Evolutionary conservation across 2,888 invertebrate genomes (phyloP), one percentile per base, ranked within the genome.

Genomic region (Nymphalis polychloros): DNA sequence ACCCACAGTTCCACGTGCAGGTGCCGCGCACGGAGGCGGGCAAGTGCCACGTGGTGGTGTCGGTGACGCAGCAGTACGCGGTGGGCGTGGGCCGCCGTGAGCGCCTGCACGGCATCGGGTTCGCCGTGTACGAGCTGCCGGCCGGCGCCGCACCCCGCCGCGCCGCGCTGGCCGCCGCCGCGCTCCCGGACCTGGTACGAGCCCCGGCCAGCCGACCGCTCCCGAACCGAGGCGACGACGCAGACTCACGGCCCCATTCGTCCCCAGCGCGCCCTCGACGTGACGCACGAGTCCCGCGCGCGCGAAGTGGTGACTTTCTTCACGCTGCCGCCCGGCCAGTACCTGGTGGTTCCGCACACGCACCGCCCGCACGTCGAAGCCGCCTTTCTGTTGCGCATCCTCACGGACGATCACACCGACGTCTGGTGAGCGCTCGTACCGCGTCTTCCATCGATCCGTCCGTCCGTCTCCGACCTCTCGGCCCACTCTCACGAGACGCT

Each of bases 261-360:
- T 53, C 50, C 59, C 61, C 74, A 73, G 94, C 94, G 94, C 83
- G 94, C 95, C 17, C 85, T 95, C 77, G 95, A 95, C 81, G 95
- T 95, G 68, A 94, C 95, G 63, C 95, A 95, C 81, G 94, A 94
- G 84, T 94, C 94, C 1, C 86, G 94, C 41, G 94, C 94, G 5
- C 85, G 95, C 75, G 95, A 95, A 88, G 95, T 96, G 59, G 96
- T 94, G 16, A 95, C 95, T 46, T 95, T 96, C 86, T 96, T 96
- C 89, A 94, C 95, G 63, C 89, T 96, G 78, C 95, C 95, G 59
- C 94, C 96, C 13, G 96, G 96, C 4, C 95, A 95, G 81, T 96
- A 96, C 84, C 93, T 96, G 67, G 94, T 96, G 65, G 94, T 96
- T 75, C 95, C 96, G 69, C 95, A 95, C 89, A 94, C 96, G 67